Percentiles rank a stretch among this genome's conserved stretches.
These are phyloP conservation scores for Petrocephalus sullivani DNA, from an alignment of 2,797 vertebrate species.

Conservation along the genomic window DNA sequence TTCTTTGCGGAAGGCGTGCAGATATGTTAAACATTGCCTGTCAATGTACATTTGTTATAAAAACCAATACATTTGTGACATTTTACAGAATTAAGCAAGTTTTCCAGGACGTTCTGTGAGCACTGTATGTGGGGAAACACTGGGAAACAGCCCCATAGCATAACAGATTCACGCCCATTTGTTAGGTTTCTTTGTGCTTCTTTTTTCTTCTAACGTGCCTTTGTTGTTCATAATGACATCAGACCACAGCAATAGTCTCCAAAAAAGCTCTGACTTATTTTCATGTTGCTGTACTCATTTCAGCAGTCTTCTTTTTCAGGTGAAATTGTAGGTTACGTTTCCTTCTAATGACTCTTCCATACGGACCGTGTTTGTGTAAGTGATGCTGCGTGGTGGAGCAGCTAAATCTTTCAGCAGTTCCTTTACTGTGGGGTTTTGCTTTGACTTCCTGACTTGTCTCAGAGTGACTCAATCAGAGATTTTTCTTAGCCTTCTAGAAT, in stretches of 20 bases:
- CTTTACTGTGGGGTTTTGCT: conserved; percentile 16
- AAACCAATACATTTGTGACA: not conserved
- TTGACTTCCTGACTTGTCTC: not conserved
- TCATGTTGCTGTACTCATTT: not conserved
- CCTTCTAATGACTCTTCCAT: not conserved
- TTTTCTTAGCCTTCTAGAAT: not conserved
- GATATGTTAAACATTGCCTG: not conserved
- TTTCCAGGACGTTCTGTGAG: not conserved
- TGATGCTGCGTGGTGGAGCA: not conserved
- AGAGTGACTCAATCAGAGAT: not conserved
- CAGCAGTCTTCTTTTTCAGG: not conserved
- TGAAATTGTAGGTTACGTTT: not conserved
- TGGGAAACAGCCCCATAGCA: not conserved
- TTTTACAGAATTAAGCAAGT: not conserved
- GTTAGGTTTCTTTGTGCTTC: not conserved
- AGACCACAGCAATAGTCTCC: not conserved
- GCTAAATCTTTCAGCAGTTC: not conserved
- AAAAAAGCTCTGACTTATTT: not conserved
- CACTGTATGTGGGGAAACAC: not conserved
- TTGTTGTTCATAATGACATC: not conserved
- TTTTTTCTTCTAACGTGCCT: not conserved
- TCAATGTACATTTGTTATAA: not conserved
- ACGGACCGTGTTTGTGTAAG: not conserved
- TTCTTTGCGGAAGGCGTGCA: not conserved
- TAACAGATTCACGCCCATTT: not conserved